Evolutionary conservation across 2,113 vertebrate species (phyloP).

Genomic region (Pseudopodoces humilis): DNA sequence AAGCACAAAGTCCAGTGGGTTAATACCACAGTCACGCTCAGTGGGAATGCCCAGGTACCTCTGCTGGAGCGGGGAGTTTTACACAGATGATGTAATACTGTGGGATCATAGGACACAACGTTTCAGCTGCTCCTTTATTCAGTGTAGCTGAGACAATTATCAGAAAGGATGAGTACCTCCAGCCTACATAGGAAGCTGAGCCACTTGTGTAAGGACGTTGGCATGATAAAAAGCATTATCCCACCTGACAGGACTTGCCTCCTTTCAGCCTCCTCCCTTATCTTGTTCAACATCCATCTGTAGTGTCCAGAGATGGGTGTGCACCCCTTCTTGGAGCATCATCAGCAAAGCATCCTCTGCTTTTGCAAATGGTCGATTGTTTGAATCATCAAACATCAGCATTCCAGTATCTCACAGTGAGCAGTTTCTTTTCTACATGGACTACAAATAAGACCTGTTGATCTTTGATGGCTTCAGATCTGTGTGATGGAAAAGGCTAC

Average conservation of each 20-base stretch:
- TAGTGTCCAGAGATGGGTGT: neutral
- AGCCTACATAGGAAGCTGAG: neutral
- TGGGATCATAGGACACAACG: rapidly evolving
- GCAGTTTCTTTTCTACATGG: neutral
- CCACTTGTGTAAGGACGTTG: neutral
- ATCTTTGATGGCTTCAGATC: neutral
- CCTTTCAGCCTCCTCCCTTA: neutral
- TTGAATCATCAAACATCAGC: neutral
- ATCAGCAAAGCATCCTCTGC: neutral
- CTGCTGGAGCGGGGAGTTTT: rapidly evolving
- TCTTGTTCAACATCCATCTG: neutral
- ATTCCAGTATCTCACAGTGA: neutral
- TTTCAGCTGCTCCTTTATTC: neutral
- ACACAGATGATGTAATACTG: no score
- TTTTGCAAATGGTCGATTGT: neutral
- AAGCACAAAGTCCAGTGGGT: neutral
- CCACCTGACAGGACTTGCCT: neutral
- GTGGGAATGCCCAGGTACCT: neutral
- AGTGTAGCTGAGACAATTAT: neutral
- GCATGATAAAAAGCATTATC: neutral
- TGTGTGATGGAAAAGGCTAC: neutral
- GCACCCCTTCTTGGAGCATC: neutral
- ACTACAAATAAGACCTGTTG: neutral
- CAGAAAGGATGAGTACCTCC: neutral
- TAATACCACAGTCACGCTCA: neutral